These are phyloP conservation scores for Tinea semifulvella DNA, from an alignment of 2,888 invertebrate genomes.

Conservation along the genomic window DNA sequence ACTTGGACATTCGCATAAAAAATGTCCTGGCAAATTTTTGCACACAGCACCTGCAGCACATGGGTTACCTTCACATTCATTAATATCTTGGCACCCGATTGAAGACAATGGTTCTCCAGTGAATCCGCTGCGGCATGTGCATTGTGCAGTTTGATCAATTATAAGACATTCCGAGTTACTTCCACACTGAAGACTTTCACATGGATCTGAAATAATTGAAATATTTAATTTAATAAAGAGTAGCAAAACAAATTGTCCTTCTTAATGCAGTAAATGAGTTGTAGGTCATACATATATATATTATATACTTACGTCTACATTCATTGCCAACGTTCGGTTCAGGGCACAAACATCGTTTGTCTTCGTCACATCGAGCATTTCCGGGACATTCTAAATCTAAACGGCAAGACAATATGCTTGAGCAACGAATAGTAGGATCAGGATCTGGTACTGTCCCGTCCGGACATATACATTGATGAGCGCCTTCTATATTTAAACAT, in stretches of 20 bases:
- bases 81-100: conserved; percentile 85
- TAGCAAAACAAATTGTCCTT: neutral
- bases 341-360: conserved; percentile 85
- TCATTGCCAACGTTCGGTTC: conserved; percentile 92
- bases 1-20: conserved; percentile 87
- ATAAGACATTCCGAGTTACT: conserved; percentile 91
- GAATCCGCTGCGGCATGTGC: conserved; percentile 84
- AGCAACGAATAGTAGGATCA: conserved; percentile 82
- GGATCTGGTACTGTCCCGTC: conserved; percentile 85
- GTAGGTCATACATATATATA: neutral
- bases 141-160: conserved; percentile 82
- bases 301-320: conserved; percentile 83
- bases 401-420: conserved; percentile 82
- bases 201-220: conserved; percentile 82
- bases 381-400: conserved; percentile 85
- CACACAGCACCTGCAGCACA: conserved; percentile 89
- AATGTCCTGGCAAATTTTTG: conserved; percentile 86
- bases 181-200: conserved; percentile 85
- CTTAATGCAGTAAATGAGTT: conserved; percentile 1
- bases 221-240: too few species aligned
- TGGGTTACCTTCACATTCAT: conserved; percentile 84
- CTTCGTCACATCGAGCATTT: conserved; percentile 84
- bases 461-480: conserved; percentile 82
- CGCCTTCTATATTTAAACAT: conserved; percentile 81
- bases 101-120: conserved; percentile 72